Conservation (phyloP, 2,113 vertebrate species). For the Calypte anna region DNA sequence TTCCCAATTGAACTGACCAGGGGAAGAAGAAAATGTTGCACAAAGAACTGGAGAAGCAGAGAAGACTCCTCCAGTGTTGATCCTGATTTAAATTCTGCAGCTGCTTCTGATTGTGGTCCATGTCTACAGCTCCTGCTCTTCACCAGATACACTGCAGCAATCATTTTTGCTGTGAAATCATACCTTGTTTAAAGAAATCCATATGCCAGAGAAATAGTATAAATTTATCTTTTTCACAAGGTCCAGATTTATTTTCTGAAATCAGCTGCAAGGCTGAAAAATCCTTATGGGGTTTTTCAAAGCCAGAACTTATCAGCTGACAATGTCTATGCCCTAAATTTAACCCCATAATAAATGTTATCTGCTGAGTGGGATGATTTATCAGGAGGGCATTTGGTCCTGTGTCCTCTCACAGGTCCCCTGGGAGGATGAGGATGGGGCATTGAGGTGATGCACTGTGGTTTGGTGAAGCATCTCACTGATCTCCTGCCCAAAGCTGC, state of each 20-base stretch:
- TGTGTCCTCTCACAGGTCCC: neutral
- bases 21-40: neutral
- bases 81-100: neutral
- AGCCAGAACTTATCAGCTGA: neutral
- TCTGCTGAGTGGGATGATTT: neutral
- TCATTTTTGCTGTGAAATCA: fast-evolving
- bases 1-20: neutral
- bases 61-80: neutral
- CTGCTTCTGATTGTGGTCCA: neutral
- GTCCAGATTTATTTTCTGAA: neutral
- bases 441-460: neutral
- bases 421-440: neutral
- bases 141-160: neutral
- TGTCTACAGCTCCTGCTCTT: neutral
- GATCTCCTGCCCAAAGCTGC: neutral
- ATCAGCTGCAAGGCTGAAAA: neutral
- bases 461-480: neutral
- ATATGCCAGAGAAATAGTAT: fast-evolving
- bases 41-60: neutral
- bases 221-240: neutral
- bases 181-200: neutral
- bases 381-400: neutral
- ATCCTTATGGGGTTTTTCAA: neutral
- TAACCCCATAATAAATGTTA: neutral
- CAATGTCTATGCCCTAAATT: neutral